Base-by-base conservation (phyloP, 2,888 invertebrate genomes). In the Acanthosepion lycidas region DNA sequence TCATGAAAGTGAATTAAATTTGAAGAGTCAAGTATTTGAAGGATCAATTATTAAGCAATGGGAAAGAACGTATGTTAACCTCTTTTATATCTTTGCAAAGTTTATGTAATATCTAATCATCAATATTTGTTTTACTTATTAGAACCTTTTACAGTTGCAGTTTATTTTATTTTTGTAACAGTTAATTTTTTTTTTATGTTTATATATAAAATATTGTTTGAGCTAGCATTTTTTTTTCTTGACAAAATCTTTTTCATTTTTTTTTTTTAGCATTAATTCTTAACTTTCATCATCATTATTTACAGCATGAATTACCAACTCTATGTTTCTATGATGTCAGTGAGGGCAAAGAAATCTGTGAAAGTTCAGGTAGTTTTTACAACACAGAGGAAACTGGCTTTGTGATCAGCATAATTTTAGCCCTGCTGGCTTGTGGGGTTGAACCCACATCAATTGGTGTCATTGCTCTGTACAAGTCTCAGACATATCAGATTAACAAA, bases 401-500 rank as follows among this genome's bases (percentile, higher is more conserved):
- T 95, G 96, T 97, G 28, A 96, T 96, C 8, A 95, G 95, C 91
- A 95, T 97, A 94, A 95, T 97, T 28, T 95, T 96, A 92, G 95
- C 94, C 18, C 94, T 97, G 93, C 91, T 96, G 48, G 51, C 94
- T 23, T 91, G 94, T 33, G 96, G 96, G 20, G 94, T 97, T 42
- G 96, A 96, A 64, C 95, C 97, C 15, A 51, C 94, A 4, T 94
- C 95, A 91, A 95, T 97, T 91, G 97, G 97, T 28, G 97, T 97
- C 78, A 96, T 97, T 93, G 97, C 97, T 8, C 96, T 97, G 55
- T 97, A 97, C 95, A 96, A 96, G 94, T 96, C 96, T 23, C 97
- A 97, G 96, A 96, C 96, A 96, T 95, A 92, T 48, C 20, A 92
- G 28, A 48, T 78, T 78, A 78, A n/a, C 78, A 78, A 18, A n/a